Base-by-base conservation (phyloP, 1,140 invertebrate species). In the Drosophila nasuta region DNA sequence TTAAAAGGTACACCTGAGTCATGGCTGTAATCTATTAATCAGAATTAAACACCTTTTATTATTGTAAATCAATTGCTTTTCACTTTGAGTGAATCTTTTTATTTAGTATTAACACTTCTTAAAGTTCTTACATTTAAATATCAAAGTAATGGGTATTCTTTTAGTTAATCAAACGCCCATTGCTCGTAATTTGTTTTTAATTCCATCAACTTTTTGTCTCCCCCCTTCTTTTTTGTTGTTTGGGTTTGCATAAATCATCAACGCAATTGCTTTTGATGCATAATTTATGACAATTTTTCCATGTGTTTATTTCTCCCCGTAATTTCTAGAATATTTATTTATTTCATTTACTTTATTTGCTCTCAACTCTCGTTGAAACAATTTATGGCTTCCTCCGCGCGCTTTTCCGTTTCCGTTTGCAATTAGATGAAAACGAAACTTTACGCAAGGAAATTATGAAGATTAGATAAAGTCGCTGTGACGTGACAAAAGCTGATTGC, bases 331-430 rank as follows among this genome's bases (percentile, higher is more conserved):
- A 8, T 49, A 28, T 15, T 7, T 20, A 20, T 35, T 48, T 49
- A 49, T n/a, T 11, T 33, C 11, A 15, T 13, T 60, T 41, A 59
- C 57, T 54, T 51, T 62, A 3, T 54, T 70, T 45, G 20, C 20
- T 25, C 20, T 8, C 38, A 64, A 51, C 11, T 30, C 58, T 17
- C 35, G 11, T 52, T 60, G 35, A 7, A 38, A 67, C 65, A 81
- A 86, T 78, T 86, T 77, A 86, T 74, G 65, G 62, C 28, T 81
- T 75, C 33, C 41, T 10, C 35, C 10, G 35, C 35, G 60, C 49
- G 46, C 73, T 62, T 81, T 81, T 81, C 81, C 81, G 79, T 58
- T 81, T 81, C 74, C 81, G 81, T 70, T 83, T 60, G 68, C 81
- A 83, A 85, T 85, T 83, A 81, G 60, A 63, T 52, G 66, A 25